These are phyloP conservation scores for Takifugu bimaculatus DNA, from an alignment of 2,113 vertebrate genomes.

Conservation along the genomic window DNA sequence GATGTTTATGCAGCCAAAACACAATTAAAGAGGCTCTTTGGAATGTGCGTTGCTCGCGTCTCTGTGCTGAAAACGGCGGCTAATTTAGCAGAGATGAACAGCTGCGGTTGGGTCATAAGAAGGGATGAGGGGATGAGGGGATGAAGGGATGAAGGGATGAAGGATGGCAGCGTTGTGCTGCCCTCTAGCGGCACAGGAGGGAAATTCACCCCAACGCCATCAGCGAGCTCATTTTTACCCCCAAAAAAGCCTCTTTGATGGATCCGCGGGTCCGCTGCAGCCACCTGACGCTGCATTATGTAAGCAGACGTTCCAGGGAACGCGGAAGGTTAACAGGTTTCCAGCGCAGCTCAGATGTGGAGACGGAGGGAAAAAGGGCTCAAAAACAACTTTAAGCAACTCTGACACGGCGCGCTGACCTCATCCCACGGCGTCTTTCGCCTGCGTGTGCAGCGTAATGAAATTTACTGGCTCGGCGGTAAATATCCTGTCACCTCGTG, in stretches of 20 bases:
- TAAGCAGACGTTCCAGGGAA: slow-evolving; percentile 6
- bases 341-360: slow-evolving; percentile 1
- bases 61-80: too few relatives aligned
- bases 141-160: background rate
- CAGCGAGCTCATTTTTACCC: too few relatives aligned
- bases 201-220: too few relatives aligned
- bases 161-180: slow-evolving; percentile 44
- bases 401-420: background rate
- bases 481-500: background rate
- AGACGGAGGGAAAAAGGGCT: background rate
- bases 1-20: slow-evolving; percentile 42
- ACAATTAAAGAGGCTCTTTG: slow-evolving; percentile 13
- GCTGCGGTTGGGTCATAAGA: background rate
- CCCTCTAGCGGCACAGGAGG: slow-evolving; percentile 53
- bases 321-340: slow-evolving; percentile 3
- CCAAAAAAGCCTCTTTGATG: too few relatives aligned
- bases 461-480: background rate
- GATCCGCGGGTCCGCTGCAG: too few relatives aligned
- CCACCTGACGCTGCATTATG: slow-evolving; percentile 17
- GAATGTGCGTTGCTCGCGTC: background rate
- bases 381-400: slow-evolving; percentile 7
- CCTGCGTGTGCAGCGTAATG: background rate
- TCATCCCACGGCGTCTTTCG: background rate
- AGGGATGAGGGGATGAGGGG: background rate
- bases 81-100: background rate